Evolutionary conservation across 1,140 invertebrate genomes (phyloP).

Genomic region (Leptoteleia sp.): DNA sequence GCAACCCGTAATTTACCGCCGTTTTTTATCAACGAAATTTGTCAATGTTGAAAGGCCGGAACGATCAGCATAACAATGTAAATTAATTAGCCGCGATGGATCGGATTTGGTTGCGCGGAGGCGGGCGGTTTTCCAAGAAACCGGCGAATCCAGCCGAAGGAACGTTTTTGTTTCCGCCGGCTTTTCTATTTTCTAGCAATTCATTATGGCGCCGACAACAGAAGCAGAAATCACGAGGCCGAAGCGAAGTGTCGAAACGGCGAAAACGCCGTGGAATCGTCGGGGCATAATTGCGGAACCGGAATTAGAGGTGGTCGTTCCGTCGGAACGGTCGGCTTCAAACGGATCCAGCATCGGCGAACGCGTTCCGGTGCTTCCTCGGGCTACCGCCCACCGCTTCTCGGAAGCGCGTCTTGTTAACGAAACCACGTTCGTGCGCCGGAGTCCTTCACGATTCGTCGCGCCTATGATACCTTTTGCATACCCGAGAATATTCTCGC

Average conservation of each 20-base stretch:
- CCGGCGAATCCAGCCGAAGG: not conserved
- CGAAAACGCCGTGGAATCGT: conserved; percentile 17
- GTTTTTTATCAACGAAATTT: too few relatives aligned
- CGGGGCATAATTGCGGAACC: conserved; percentile 49
- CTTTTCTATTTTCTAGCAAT: conserved; percentile 58
- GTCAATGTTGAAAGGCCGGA: too few relatives aligned
- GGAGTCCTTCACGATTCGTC: conserved; percentile 19
- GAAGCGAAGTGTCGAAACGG: conserved; percentile 44
- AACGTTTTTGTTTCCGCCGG: conserved; percentile 37
- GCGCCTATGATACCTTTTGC: conserved; percentile 14
- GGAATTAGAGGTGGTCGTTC: conserved; percentile 42
- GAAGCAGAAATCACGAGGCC: conserved; percentile 44
- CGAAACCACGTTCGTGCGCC: conserved; percentile 15
- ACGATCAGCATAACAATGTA: too few relatives aligned
- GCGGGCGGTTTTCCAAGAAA: conserved; percentile 40
- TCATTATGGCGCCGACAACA: conserved; percentile 47
- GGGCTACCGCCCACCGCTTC: conserved; percentile 28
- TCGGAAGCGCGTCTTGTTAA: conserved; percentile 28
- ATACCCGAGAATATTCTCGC: not conserved
- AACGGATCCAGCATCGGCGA: conserved; percentile 36
- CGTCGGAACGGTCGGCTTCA: conserved; percentile 23
- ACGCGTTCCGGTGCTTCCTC: conserved; percentile 33
- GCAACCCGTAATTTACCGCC: too few relatives aligned
- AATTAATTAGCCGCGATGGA: too few relatives aligned
- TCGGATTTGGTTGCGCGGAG: conserved; percentile 15